Conservation (phyloP, 2,888 invertebrate genomes). For the Harmothoe impar region DNA sequence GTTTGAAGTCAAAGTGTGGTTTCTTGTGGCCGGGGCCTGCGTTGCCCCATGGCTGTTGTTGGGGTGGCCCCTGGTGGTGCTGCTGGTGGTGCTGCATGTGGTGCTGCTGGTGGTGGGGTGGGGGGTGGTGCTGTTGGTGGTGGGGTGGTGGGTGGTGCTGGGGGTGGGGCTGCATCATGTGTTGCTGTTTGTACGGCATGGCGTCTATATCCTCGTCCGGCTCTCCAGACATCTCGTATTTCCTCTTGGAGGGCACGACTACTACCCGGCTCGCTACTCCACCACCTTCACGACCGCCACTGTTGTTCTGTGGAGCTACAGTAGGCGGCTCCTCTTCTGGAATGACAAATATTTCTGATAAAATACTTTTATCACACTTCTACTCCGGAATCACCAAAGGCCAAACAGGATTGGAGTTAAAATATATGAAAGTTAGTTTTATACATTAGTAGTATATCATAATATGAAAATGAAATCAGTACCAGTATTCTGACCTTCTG, state of each 20-base stretch:
- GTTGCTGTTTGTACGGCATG: not conserved
- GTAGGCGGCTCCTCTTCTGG: conserved; percentile 23
- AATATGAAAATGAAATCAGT: too few relatives aligned
- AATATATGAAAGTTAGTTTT: too few relatives aligned
- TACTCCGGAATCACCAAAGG: too few relatives aligned
- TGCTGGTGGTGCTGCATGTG: conserved; percentile 13
- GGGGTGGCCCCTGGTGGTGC: not conserved
- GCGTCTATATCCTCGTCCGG: not conserved
- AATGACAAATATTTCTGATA: not conserved
- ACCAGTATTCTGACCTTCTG: too few relatives aligned
- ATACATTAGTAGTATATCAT: too few relatives aligned
- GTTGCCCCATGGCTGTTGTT: not conserved
- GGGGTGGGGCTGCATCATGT: not conserved
- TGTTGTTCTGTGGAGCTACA: not conserved
- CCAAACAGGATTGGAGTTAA: too few relatives aligned
- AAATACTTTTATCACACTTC: too few relatives aligned
- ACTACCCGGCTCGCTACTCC: not conserved
- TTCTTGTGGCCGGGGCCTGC: conserved; percentile 13
- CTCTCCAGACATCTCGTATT: not conserved
- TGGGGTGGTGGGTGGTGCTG: not conserved
- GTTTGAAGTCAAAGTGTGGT: conserved; percentile 54
- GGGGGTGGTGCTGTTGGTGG: not conserved
- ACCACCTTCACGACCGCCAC: not conserved
- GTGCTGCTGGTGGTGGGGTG: not conserved
- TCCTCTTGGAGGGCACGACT: conserved; percentile 17